Conservation (phyloP, 2,888 invertebrate genomes). For the Tuberolachnus salignus region DNA sequence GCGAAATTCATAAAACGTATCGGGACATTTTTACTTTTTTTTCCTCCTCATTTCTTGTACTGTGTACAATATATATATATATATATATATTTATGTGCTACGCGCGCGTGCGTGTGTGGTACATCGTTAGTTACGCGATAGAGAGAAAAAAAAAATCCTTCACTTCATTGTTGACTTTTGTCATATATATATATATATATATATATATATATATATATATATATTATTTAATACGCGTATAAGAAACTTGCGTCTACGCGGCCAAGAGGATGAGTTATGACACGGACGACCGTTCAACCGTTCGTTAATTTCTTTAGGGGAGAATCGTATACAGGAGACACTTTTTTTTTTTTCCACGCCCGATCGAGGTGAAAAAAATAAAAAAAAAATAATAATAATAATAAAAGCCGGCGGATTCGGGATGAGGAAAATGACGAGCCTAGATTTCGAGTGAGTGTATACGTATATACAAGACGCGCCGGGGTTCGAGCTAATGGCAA, state of each 20-base stretch:
- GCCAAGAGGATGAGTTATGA: conserved; percentile 41
- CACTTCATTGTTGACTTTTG: conserved; percentile 48
- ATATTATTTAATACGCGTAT: too few species aligned
- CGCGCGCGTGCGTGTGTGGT: not conserved
- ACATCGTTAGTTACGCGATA: conserved; percentile 42
- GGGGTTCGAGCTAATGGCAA: conserved; percentile 39
- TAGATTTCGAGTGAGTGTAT: conserved; percentile 39
- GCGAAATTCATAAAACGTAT: not conserved
- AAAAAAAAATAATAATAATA: too few species aligned
- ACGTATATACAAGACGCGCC: not conserved
- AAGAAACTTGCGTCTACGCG: conserved; percentile 21
- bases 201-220: too few species aligned
- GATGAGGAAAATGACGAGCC: conserved; percentile 23
- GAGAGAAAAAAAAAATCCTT: conserved; percentile 7
- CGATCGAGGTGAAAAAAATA: conserved; percentile 43
- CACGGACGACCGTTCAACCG: conserved; percentile 28
- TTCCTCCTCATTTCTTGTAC: not conserved
- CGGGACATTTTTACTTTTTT: not conserved
- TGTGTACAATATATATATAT: too few species aligned
- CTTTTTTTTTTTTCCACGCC: conserved; percentile 33
- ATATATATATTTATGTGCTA: not conserved
- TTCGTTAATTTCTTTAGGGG: conserved; percentile 51
- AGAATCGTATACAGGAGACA: conserved; percentile 8
- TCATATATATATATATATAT: not conserved
- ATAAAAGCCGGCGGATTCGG: conserved; percentile 12